Evolutionary conservation across 2,113 vertebrate species (phyloP).

Genomic region (Siphamia tubifer): DNA sequence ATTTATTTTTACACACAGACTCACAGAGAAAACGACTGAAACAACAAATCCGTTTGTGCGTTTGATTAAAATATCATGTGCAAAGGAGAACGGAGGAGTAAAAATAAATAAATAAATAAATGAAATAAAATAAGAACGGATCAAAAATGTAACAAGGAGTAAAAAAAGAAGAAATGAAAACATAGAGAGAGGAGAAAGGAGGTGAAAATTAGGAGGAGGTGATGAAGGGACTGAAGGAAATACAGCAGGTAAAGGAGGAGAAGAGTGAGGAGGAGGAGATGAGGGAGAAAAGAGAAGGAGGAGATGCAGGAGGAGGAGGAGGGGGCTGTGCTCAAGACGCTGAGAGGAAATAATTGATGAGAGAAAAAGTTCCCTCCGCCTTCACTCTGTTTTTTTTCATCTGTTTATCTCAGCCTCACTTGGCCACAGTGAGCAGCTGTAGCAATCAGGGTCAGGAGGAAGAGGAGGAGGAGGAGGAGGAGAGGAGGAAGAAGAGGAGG

Average conservation of each 20-base stretch:
- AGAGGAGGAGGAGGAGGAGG: background rate
- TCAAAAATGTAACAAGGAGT: background rate
- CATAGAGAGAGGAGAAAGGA: background rate
- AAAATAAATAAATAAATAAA: too few species aligned
- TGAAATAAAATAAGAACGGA: background rate
- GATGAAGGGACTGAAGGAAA: background rate
- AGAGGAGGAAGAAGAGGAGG: background rate
- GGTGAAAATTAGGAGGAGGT: background rate
- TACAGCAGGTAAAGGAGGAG: too few species aligned
- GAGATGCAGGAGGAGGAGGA: background rate
- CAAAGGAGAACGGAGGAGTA: background rate
- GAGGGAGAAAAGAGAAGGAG: background rate
- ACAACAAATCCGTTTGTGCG: conserved; percentile 3
- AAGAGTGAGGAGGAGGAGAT: background rate
- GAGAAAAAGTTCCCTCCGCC: conserved; percentile 20
- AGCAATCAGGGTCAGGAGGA: conserved; percentile 28
- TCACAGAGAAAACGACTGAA: background rate
- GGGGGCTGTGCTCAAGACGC: conserved; percentile 24
- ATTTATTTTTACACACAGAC: conserved; percentile 46
- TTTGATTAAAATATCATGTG: conserved; percentile 29
- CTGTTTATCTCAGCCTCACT: conserved; percentile 30
- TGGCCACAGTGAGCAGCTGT: conserved; percentile 31
- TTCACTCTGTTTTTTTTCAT: conserved; percentile 1
- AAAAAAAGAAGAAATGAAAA: background rate
- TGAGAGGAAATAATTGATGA: conserved; percentile 52